Base-by-base conservation (phyloP, 2,113 vertebrate genomes). In the Brevimyrus niger region DNA sequence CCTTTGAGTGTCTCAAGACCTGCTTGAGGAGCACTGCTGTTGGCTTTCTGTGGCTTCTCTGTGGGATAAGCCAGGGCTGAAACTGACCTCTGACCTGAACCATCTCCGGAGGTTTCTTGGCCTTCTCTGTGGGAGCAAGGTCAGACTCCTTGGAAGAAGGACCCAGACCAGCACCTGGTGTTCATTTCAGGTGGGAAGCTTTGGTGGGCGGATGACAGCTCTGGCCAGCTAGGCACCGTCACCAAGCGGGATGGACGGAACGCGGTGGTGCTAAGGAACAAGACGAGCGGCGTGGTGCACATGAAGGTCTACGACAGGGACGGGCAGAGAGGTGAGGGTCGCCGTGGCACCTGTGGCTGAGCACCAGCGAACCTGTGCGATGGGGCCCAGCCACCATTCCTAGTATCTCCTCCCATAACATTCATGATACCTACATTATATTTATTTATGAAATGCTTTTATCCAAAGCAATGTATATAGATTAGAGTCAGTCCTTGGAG, bases 201-300 rank as follows among this genome's bases (percentile, higher is more conserved):
- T 23, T 98, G 97, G 97, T 98, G 97, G 97, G 97, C 97, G 53
- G 97, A 97, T 88, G 97, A 97, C 92, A 96, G 96, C 44, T 94
- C 95, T 88, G 96, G 96, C 88, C 97, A 96, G 93, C 91, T 98
- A 0, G 97, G 97, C 50, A 97, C 96, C 9, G 96, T 96, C 87
- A 97, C 93, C 91, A 97, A 97, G 94, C 96, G 92, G 91, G 97
- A 97, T 89, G 97, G 97, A 88, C 95, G 95, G 88, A 97, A 96
- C 65, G 93, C 95, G 44, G 93, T 92, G 1, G 94, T 97, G 27
- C 92, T 97, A 13, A 46, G 97, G 76, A 97, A 96, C 88, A 97
- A 97, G 93, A 98, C 97, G 35, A 94, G 96, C 19, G 97, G 96
- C 6, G 95, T 98, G n/a, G 95, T 97, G 4, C 96, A 98, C 4